Conservation (phyloP, 37 sponge, comb jelly and placozoan genomes). For the Geodia barretti region DNA sequence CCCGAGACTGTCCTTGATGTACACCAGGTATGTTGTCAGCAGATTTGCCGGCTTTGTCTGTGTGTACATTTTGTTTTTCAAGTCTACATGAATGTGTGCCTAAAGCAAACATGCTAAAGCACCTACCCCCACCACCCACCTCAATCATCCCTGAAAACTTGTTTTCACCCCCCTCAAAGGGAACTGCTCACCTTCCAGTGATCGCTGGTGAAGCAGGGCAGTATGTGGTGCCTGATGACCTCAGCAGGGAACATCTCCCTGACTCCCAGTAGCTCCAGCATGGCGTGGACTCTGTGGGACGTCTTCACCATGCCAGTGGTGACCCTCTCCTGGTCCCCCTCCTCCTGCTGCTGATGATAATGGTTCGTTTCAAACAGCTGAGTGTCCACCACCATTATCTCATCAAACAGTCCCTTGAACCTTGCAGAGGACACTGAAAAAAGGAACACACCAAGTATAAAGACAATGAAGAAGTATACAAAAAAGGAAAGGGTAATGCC, state of each 20-base stretch:
- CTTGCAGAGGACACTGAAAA: neutral
- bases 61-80: neutral
- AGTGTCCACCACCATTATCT: slow-evolving; percentile 33
- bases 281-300: slow-evolving; percentile 12
- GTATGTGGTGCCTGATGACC: slow-evolving; percentile 56
- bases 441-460: no score
- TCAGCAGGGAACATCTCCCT: slow-evolving; percentile 41
- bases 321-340: neutral
- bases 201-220: slow-evolving; percentile 38
- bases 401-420: slow-evolving; percentile 36
- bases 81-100: neutral
- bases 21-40: slow-evolving; percentile 29
- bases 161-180: neutral
- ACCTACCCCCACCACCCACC: neutral
- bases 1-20: slow-evolving; percentile 44
- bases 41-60: slow-evolving; percentile 9
- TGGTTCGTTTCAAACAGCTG: slow-evolving; percentile 16
- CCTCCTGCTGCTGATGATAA: slow-evolving; percentile 16
- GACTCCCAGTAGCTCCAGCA: slow-evolving; percentile 55
- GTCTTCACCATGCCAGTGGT: neutral
- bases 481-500: no score
- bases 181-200: slow-evolving; percentile 25
- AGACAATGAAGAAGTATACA: no score
- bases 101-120: no score
- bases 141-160: neutral